Base-by-base conservation (phyloP, 1,140 invertebrate species). In the Heliconius eleuchia region DNA sequence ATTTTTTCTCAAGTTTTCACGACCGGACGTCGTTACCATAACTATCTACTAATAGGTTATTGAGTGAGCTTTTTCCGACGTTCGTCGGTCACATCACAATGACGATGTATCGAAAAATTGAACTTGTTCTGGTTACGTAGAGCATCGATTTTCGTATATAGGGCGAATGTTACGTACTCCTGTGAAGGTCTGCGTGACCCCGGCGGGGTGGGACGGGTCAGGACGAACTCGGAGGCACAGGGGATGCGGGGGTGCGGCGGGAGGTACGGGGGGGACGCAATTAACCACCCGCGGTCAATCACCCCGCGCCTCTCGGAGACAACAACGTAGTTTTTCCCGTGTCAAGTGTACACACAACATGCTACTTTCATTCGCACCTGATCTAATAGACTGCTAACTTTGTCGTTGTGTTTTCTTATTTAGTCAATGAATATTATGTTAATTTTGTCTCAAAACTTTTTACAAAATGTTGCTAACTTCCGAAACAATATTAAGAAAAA, bases 111-210 rank as follows among this genome's bases (percentile, higher is more conserved):
- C 42, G 60, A 60, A 80, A 77, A 73, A 74, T 84, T 91, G 90
- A 93, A 93, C 91, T 92, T 92, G 91, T 89, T 84, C 88, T 87
- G 83, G 82, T 90, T 89, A 83, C 82, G 78, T 74, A 75, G 84
- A 72, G 70, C 80, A 92, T 92, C 91, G 91, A 91, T 92, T 91
- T 90, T 88, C 91, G 87, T 88, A 92, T 92, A 87, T 92, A 87
- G 91, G 89, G 86, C 91, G 86, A 86, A 84, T 85, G 86, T 88
- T 87, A 82, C 86, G 86, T 84, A 72, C 85, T 82, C 85, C 84
- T 84, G 84, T 84, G 86, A 91, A 91, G 89, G 89, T 90, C 87
- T 87, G 85, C 86, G 88, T 87, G 89, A 87, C 89, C 85, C 84
- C 83, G 79, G 75, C 71, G 27, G 60, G 60, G 27, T n/a, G 60